Conservation (phyloP, 1,140 invertebrate species). For the Plutomurus gul region DNA sequence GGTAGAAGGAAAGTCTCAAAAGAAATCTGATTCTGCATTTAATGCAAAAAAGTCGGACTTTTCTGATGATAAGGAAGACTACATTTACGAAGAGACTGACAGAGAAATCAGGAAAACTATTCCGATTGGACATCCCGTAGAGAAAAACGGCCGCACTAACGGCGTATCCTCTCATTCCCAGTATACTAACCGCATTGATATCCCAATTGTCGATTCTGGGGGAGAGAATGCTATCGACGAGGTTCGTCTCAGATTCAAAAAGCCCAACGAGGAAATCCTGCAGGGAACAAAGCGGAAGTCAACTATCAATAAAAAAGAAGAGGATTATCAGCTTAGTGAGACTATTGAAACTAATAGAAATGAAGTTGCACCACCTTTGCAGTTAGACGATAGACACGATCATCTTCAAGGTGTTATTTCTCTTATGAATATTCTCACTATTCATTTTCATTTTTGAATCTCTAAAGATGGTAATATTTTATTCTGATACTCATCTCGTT, state of each 20-base stretch:
- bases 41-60: background rate
- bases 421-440: background rate
- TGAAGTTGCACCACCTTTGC: background rate
- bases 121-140: background rate
- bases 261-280: background rate
- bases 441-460: background rate
- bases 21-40: background rate
- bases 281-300: background rate
- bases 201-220: too few relatives aligned
- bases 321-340: background rate
- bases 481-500: background rate
- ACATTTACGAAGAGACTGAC: conserved; percentile 1
- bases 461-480: background rate
- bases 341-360: background rate
- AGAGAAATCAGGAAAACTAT: conserved; percentile 7
- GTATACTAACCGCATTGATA: too few relatives aligned
- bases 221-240: too few relatives aligned
- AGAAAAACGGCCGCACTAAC: too few relatives aligned
- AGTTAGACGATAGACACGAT: background rate
- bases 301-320: background rate
- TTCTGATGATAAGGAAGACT: background rate
- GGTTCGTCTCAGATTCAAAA: too few relatives aligned
- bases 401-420: background rate
- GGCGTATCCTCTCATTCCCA: too few relatives aligned
- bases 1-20: background rate